phyloP scores from a whole-genome alignment of 53 echinoderm and acorn worm species.

The Patiria pectinifera region DNA sequence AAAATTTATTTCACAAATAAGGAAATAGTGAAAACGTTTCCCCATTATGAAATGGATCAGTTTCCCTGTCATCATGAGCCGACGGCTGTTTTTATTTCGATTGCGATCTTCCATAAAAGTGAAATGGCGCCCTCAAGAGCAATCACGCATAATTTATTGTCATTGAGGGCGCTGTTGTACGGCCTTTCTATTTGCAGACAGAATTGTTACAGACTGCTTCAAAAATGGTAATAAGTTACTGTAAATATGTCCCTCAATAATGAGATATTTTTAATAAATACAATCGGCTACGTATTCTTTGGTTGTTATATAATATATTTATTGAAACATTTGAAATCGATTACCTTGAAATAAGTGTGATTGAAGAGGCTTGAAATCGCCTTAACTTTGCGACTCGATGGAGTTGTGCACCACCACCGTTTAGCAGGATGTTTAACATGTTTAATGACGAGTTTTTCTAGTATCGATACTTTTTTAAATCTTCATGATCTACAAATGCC shows the following conservation, averaged over 20 bases:
- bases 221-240: neutral
- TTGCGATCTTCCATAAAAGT: neutral
- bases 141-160: neutral
- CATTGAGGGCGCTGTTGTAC: neutral
- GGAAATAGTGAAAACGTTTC: no score
- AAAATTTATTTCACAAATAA: no score
- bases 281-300: neutral
- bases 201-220: neutral
- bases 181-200: neutral
- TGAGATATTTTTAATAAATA: neutral
- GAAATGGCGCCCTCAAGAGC: neutral
- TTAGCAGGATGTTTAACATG: no score
- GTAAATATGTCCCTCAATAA: neutral
- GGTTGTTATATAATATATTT: neutral
- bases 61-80: no score
- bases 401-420: no score
- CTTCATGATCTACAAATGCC: no score
- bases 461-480: no score
- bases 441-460: no score
- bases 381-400: neutral
- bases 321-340: neutral
- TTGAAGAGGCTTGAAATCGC: neutral
- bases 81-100: no score
- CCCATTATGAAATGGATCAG: no score
- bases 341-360: neutral